Base-by-base conservation (phyloP, 2,888 invertebrate species). In the Meloe dianella region DNA sequence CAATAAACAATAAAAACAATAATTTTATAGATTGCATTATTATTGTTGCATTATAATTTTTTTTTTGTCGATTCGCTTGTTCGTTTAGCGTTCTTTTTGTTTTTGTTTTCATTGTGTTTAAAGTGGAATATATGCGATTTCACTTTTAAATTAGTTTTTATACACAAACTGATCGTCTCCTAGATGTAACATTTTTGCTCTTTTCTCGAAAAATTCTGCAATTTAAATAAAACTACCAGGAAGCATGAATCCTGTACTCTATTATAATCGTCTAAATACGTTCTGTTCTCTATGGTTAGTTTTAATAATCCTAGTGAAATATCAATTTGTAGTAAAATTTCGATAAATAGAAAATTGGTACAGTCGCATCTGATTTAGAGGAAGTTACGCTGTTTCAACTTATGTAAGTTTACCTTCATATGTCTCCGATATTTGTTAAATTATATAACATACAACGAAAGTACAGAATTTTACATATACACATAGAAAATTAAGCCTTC, bases 381-480 rank as follows among this genome's bases (percentile, higher is more conserved):
- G 47, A 47, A 47, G 47, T 47, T 47, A 47, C 20, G 20, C 9
- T 47, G 20, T 9, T 47, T 20, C 20, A 47, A 47, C 47, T 47
- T 47, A 47, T 47, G n/a, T 47, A 47, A 47, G 47, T 47, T 47
- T 20, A 47, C 47, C 47, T 47, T 47, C 20, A 47, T 47, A 5
- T 41, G 9, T 47, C 20, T 9, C 10, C 20, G 20, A 47, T 47
- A 20, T 47, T 20, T 47, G 10, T 20, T 8, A 20, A 47, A 47
- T 47, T 47, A 47, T 47, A 47, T 47, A 47, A 47, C 9, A 47
- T 20, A 47, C 47, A 22, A 47, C 20, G 47, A 47, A 47, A 47
- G 47, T 47, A 20, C 47, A 47, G 20, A 20, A 22, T 47, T 20
- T 20, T 47, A 47, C 20, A 47, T 20, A 3, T 20, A 9, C 9